Conservation (phyloP, 2,797 vertebrate genomes). For the Salmo trutta region DNA sequence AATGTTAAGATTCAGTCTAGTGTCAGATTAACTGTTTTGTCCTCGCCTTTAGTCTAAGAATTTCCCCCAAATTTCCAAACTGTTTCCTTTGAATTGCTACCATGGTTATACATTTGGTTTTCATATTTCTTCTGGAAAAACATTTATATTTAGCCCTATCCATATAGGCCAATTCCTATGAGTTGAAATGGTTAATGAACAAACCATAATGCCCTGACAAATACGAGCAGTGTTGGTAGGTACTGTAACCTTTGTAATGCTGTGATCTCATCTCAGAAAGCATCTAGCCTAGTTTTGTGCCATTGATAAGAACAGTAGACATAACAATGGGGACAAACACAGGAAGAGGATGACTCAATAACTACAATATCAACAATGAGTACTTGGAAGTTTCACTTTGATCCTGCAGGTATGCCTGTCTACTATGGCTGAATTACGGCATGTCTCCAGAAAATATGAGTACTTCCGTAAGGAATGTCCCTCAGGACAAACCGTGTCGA, state of each 20-base stretch:
- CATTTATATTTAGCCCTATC: no score
- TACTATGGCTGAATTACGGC: neutral
- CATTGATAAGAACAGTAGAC: neutral
- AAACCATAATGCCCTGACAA: neutral
- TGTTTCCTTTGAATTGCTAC: no score
- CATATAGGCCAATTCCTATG: no score
- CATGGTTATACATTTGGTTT: no score
- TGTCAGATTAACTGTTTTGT: no score
- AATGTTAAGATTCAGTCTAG: no score
- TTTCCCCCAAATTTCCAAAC: no score
- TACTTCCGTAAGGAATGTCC: neutral
- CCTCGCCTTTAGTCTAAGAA: no score
- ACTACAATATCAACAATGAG: neutral
- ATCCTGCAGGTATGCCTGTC: constrained; percentile 1
- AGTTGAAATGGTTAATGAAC: neutral
- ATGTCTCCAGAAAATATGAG: neutral
- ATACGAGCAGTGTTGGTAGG: neutral
- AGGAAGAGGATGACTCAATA: neutral
- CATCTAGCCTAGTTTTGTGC: neutral
- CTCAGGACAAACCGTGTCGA: neutral
- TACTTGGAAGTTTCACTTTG: neutral
- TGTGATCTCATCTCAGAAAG: neutral
- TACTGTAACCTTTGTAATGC: neutral
- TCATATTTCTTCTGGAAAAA: no score
- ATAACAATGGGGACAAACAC: neutral